Evolutionary conservation across 2,797 vertebrate species (phyloP).

Genomic region (Paedocypris micromegethes): DNA sequence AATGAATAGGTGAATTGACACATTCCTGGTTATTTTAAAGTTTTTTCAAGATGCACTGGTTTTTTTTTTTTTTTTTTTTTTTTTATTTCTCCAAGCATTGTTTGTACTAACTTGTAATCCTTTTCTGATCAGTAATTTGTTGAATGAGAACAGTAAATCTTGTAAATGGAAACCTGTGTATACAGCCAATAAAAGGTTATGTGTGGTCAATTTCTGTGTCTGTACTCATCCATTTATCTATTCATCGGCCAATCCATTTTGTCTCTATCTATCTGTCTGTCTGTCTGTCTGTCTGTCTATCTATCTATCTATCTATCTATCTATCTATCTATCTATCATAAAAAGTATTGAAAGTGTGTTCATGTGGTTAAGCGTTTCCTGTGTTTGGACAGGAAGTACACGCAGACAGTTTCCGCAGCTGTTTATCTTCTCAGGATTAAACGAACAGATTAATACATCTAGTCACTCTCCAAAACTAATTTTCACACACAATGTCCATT

Average conservation of each 20-base stretch:
- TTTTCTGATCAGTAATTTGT: constrained; percentile 22
- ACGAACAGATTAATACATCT: no score
- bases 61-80: constrained; percentile 13
- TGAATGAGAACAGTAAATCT: constrained; percentile 29
- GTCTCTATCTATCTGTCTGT: neutral
- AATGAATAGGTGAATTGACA: no score
- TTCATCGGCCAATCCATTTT: neutral
- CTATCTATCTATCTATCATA: no score
- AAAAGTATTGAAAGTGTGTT: no score
- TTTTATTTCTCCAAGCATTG: neutral
- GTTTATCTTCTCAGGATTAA: no score
- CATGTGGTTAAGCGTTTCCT: no score
- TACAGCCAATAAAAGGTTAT: constrained; percentile 48
- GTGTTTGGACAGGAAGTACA: no score
- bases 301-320: no score
- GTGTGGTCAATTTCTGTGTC: constrained; percentile 43
- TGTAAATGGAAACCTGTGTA: constrained; percentile 46
- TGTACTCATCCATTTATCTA: constrained; percentile 24
- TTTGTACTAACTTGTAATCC: constrained; percentile 42
- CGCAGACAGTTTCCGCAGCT: no score
- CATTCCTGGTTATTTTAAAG: neutral
- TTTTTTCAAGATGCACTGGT: constrained; percentile 1
- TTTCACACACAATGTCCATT: no score
- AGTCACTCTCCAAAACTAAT: no score
- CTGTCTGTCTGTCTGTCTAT: no score